Base-by-base conservation (phyloP, 2,888 invertebrate species). In the Zelleria hepariella region DNA sequence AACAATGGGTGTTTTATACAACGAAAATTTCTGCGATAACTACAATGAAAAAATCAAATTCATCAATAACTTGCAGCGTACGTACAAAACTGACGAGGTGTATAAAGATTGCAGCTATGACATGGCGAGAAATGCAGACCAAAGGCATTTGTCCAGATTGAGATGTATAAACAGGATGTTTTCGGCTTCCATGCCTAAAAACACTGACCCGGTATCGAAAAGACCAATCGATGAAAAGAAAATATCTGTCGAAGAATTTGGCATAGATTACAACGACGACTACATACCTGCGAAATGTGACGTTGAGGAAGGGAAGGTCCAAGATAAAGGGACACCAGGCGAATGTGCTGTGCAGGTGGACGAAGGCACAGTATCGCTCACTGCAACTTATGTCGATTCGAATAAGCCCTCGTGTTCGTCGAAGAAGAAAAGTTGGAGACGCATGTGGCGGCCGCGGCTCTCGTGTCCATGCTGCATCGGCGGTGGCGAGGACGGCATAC, bases 391-490 rank as follows among this genome's bases (percentile, higher is more conserved):
- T 42, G 32, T 15, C 32, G 1, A 15, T 10, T 42, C 32, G 32
- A 15, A 42, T 42, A 42, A 42, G 32, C 15, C 10, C 10, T 1
- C 7, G 32, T 7, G 32, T 10, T 42, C 32, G 32, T 42, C 32
- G 15, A 42, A 10, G 2, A 42, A 42, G 15, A 42, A 42, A 15
- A 10, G 15, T 10, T 42, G 32, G 32, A 42, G 15, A 42, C 1
- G 24, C 5, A 15, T 53, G 15, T 21, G 23, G 53, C 60, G 72
- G 4, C 80, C 82, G 8, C 78, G 62, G 61, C 25, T 75, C 0
- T 23, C 77, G 0, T 86, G 85, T 56, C 84, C 86, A 1, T 86
- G 86, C 64, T 83, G 83, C 61, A 71, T 72, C 25, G 77, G 78
- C 3, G 75, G 74, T 5, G 68, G 66, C n/a, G 73, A 71, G 1